Evolutionary conservation across 2,113 vertebrate species (phyloP).

Genomic region (Nyctereutes procyonoides): DNA sequence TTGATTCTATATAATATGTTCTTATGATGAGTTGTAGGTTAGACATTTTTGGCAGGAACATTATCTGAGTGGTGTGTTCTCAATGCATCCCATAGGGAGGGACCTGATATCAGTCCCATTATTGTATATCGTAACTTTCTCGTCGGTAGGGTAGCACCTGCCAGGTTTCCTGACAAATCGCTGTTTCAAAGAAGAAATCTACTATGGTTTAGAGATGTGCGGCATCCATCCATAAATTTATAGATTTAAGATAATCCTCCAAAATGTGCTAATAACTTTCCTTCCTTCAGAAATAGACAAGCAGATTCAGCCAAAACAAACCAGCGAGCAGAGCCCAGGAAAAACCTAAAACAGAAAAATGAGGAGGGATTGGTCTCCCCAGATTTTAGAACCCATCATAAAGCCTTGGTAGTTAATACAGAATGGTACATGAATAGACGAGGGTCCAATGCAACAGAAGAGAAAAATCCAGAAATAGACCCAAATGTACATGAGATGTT

Average conservation of each 20-base stretch:
- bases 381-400: not conserved
- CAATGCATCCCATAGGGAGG: not conserved
- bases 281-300: conserved; percentile 7
- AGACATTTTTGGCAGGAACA: not conserved
- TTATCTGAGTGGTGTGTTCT: not conserved
- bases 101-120: not conserved
- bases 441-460: not conserved
- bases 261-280: not conserved
- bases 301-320: not conserved
- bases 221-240: not conserved
- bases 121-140: not conserved
- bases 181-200: conserved; percentile 21
- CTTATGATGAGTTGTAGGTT: not conserved
- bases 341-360: not conserved
- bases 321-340: not conserved
- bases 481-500: not conserved
- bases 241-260: not conserved
- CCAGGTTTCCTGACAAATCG: not conserved
- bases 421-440: not conserved
- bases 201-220: not conserved
- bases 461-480: not conserved
- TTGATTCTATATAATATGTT: not conserved
- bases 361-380: not conserved
- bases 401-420: not conserved
- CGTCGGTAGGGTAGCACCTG: not conserved